phyloP scores from a whole-genome alignment of 2,113 vertebrate species.

The Phalacrocorax pelagicus region DNA sequence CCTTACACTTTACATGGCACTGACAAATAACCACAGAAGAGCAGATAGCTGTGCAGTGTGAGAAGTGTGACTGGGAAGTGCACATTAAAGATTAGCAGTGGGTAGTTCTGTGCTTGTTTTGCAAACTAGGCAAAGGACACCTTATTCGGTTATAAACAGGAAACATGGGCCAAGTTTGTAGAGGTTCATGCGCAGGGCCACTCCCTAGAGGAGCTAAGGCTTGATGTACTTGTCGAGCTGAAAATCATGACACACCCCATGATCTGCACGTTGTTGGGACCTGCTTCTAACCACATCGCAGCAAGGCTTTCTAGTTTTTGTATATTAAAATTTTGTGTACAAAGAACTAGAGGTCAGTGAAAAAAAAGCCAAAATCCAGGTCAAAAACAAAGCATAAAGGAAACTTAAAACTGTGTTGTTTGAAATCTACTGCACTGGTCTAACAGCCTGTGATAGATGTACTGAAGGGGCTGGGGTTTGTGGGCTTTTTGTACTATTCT shows the following conservation, averaged over 20 bases:
- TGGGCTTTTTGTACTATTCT: neutral
- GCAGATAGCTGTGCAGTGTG: neutral
- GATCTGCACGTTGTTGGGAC: neutral
- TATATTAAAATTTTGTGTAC: neutral
- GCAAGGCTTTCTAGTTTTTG: neutral
- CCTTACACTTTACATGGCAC: too few relatives aligned
- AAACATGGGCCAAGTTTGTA: constrained; percentile 5
- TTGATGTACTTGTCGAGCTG: neutral
- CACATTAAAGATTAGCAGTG: neutral
- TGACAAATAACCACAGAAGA: neutral
- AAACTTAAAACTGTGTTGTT: neutral
- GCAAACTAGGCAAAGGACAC: neutral
- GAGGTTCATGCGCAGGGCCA: constrained; percentile 11
- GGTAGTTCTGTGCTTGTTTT: neutral
- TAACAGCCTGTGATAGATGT: neutral
- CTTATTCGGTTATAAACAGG: constrained; percentile 13
- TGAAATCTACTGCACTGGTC: neutral
- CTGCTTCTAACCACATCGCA: constrained; percentile 14
- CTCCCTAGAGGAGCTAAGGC: neutral
- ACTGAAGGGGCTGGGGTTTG: neutral
- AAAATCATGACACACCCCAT: neutral
- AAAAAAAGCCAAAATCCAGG: neutral
- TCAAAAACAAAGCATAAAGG: neutral
- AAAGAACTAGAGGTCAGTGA: neutral
- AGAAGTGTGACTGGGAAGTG: neutral